Percentiles rank a stretch among this genome's conserved stretches.
Conservation (phyloP, 2,797 vertebrate species). For the Capromys pilorides region DNA sequence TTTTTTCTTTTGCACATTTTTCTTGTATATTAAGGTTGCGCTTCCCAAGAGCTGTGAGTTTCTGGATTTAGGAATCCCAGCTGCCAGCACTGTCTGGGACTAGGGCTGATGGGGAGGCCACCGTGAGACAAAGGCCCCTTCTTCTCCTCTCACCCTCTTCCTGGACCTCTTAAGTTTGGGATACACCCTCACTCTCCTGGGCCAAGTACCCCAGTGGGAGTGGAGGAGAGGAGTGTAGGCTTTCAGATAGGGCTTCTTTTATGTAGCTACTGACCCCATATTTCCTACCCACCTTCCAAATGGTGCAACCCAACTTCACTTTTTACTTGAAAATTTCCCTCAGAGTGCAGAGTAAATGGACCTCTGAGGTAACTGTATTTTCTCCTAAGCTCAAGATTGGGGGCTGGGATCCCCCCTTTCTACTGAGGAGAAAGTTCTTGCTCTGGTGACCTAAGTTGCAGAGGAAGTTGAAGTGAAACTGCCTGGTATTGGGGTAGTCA, state of each 20-base stretch:
- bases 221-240: conserved; percentile 57
- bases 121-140: conserved; percentile 32
- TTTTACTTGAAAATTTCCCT: conserved; percentile 86
- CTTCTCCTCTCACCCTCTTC: conserved; percentile 45
- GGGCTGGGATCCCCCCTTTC: conserved; percentile 70
- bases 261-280: conserved; percentile 83
- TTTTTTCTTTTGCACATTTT: conserved; percentile 87
- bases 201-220: conserved; percentile 16
- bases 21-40: conserved; percentile 85
- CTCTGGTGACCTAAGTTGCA: conserved; percentile 73
- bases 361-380: conserved; percentile 77
- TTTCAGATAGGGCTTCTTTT: conserved; percentile 74
- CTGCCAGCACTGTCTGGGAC: conserved; percentile 75
- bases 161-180: conserved; percentile 68
- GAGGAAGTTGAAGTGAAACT: conserved; percentile 63
- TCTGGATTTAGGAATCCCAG: conserved; percentile 75
- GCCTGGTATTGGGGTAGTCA: conserved; percentile 67
- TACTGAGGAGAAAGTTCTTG: conserved; percentile 71
- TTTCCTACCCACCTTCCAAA: conserved; percentile 75
- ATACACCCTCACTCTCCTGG: conserved; percentile 57
- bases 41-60: conserved; percentile 83
- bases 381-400: conserved; percentile 74
- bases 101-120: conserved; percentile 54
- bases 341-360: conserved; percentile 62
- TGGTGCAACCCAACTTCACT: conserved; percentile 81